Evolutionary conservation across 2,113 vertebrate species (phyloP).

Genomic region (Phylloscopus trochilus): DNA sequence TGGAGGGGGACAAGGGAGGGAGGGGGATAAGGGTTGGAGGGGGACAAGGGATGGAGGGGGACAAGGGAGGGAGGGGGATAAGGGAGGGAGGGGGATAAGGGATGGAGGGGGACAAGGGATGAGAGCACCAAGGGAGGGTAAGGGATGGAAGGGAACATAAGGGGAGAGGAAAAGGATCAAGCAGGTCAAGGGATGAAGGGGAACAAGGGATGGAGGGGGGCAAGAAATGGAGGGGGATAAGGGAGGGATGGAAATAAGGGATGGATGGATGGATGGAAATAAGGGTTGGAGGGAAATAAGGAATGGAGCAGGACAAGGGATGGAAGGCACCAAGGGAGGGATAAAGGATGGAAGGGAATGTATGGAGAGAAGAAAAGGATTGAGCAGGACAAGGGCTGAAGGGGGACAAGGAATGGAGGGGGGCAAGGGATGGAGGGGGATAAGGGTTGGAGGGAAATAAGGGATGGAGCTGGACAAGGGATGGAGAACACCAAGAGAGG

Average conservation of each 20-base stretch:
- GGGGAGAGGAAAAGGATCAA: too few species aligned
- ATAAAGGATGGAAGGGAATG: background rate
- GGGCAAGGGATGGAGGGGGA: too few species aligned
- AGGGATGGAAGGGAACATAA: too few species aligned
- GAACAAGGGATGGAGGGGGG: too few species aligned
- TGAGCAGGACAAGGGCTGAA: accelerated
- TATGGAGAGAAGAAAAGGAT: accelerated
- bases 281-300: too few species aligned
- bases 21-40: too few species aligned
- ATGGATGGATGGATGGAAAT: accelerated
- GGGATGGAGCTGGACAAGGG: background rate
- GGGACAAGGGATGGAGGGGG: accelerated
- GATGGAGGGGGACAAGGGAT: accelerated
- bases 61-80: too few species aligned
- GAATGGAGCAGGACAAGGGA: too few species aligned
- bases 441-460: too few species aligned
- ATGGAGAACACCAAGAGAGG: background rate
- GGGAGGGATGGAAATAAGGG: background rate
- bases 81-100: accelerated
- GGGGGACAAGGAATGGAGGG: background rate
- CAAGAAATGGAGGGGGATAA: background rate
- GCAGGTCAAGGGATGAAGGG: accelerated
- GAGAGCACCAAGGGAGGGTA: background rate
- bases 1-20: background rate
- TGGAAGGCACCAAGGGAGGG: too few species aligned